Base-by-base conservation (phyloP, 2,888 invertebrate species). In the Drosophila glabriapex region DNA sequence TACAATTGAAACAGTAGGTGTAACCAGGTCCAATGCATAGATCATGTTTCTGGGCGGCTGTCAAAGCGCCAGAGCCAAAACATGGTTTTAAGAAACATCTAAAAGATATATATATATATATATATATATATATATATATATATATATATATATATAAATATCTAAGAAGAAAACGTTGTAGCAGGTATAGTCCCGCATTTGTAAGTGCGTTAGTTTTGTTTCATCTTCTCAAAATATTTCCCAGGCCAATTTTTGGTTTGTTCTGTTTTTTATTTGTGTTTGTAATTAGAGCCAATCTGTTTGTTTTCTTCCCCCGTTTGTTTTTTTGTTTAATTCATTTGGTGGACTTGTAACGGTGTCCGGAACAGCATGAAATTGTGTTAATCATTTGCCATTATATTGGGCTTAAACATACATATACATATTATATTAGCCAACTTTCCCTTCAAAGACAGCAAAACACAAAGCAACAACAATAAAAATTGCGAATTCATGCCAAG, bases 351-450 rank as follows among this genome's bases (percentile, higher is more conserved):
- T 71, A 71, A 71, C 72, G 72, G 56, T 33, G 12, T 19, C 5
- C 25, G 52, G 39, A 59, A 62, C 37, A 58, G 63, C 58, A 63
- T 62, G 12, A 58, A 71, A 71, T 53, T 46, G 76, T 79, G 78
- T 75, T 75, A 80, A 62, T 62, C 78, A 78, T 58, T 67, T 69
- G 63, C 29, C 62, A 63, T 73, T 78, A 58, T 67, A 59, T 33
- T 37, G 25, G 28, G 3, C 59, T 61, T 31, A 66, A 46, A 53
- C 31, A 61, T 28, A 43, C 14, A 25, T 53, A 67, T 28, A 64
- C 49, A 71, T 41, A 55, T 50, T 41, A 43, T 43, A 50, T 62
- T 64, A 52, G 80, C 55, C 46, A 74, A 76, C 81, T 78, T 78
- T 78, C 77, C 72, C 81, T 76, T 58, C 14, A 53, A 49, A 58